phyloP scores from a whole-genome alignment of 2,888 invertebrate genomes.

The Netelia melanura region DNA sequence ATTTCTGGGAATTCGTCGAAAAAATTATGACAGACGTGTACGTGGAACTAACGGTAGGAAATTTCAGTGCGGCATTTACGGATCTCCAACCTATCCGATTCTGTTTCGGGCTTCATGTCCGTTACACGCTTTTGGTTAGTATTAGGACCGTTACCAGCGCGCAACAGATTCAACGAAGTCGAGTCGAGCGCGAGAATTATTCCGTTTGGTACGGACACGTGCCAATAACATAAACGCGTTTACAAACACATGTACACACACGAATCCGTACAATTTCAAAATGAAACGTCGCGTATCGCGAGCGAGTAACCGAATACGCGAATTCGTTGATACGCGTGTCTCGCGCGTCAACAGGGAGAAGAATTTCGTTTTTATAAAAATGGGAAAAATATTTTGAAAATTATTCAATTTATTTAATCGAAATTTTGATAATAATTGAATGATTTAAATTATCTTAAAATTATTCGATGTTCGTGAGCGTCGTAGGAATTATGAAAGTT shows the following conservation, averaged over 20 bases:
- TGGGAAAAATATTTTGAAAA: too few relatives aligned
- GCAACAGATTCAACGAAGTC: conserved; percentile 41
- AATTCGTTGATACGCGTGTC: too few relatives aligned
- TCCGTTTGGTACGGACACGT: conserved; percentile 33
- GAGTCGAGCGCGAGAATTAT: conserved; percentile 40
- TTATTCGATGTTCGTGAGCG: too few relatives aligned
- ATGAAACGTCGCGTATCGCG: conserved; percentile 27
- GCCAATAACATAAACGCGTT: conserved; percentile 27
- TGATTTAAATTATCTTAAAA: too few relatives aligned
- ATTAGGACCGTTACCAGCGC: conserved; percentile 14
- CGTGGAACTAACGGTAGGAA: neutral
- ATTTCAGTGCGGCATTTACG: neutral
- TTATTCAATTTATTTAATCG: too few relatives aligned
- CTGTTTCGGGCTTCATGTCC: neutral
- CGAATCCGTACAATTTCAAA: neutral
- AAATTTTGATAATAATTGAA: too few relatives aligned
- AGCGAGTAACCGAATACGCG: neutral
- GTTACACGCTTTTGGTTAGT: conserved; percentile 15
- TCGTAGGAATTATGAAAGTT: too few relatives aligned
- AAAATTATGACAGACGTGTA: neutral
- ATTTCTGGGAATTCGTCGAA: too few relatives aligned
- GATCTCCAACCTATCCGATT: neutral
- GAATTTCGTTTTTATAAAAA: too few relatives aligned
- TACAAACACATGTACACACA: neutral
- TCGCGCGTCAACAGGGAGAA: too few relatives aligned